A percentile compares a stretch with the other conserved stretches of the same genome.
phyloP scores from a whole-genome alignment of 1,140 invertebrate species.

The Drosophila quadrilineata region DNA sequence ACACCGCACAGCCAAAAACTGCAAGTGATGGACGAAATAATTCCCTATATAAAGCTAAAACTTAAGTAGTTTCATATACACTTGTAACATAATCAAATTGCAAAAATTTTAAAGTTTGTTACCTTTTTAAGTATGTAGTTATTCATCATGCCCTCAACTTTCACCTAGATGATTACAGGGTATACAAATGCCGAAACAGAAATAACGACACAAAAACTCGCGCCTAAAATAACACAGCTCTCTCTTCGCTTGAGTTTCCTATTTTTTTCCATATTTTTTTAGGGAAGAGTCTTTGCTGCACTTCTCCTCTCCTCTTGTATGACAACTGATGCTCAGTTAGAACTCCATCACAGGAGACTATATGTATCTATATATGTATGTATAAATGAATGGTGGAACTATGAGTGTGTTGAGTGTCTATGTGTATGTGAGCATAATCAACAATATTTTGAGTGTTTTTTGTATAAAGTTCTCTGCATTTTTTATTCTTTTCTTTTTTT shows the following conservation, averaged over 20 bases:
- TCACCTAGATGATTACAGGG: background rate
- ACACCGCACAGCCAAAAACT: constrained; percentile 44
- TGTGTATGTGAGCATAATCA: constrained; percentile 56
- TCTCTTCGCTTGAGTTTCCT: constrained; percentile 38
- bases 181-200: constrained; percentile 15
- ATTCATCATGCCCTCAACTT: background rate
- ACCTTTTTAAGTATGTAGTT: too few species aligned
- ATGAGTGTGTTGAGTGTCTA: background rate
- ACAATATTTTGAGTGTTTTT: constrained; percentile 78
- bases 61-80: too few species aligned
- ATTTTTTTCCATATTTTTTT: constrained; percentile 35
- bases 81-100: too few species aligned
- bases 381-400: background rate
- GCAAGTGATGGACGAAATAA: background rate
- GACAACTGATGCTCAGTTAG: constrained; percentile 8
- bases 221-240: constrained; percentile 58
- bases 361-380: background rate
- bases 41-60: background rate
- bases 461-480: constrained; percentile 66
- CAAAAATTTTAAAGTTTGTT: too few species aligned
- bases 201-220: constrained; percentile 29
- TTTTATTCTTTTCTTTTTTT: constrained; percentile 56
- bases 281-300: constrained; percentile 2
- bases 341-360: background rate
- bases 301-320: background rate